Evolutionary conservation across 2,888 invertebrate species (phyloP).

Genomic region (Limenitis camilla): DNA sequence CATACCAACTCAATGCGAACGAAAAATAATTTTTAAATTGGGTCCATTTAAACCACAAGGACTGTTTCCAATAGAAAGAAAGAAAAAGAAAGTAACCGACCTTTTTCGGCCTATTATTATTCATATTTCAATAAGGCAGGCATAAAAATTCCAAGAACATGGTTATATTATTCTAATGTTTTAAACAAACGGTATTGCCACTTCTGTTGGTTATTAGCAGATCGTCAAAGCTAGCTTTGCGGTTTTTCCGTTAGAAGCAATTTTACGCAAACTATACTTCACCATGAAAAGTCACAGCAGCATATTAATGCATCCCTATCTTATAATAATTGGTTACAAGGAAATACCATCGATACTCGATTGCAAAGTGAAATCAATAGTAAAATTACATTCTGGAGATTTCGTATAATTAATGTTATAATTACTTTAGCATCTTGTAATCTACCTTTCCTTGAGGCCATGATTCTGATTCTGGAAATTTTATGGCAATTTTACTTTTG

Average conservation of each 20-base stretch:
- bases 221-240: constrained; percentile 24
- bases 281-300: constrained; percentile 28
- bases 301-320: constrained; percentile 23
- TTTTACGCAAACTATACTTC: constrained; percentile 23
- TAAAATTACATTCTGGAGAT: constrained; percentile 25
- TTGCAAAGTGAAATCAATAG: constrained; percentile 25
- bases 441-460: too few relatives aligned
- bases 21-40: constrained; percentile 28
- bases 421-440: too few relatives aligned
- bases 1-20: constrained; percentile 22
- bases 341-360: constrained; percentile 26
- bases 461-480: too few relatives aligned
- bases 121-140: constrained; percentile 10
- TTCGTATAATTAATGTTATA: constrained; percentile 24
- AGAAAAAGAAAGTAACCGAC: constrained; percentile 25
- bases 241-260: constrained; percentile 28
- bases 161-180: constrained; percentile 19
- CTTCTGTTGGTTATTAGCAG: constrained; percentile 23
- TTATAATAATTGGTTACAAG: constrained; percentile 26
- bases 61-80: constrained; percentile 29
- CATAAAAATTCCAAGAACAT: constrained; percentile 16
- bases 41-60: constrained; percentile 21
- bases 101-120: constrained; percentile 22
- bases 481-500: too few relatives aligned
- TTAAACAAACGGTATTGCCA: constrained; percentile 20